Percentiles rank a stretch among this genome's conserved stretches.
These are phyloP conservation scores for Diuraphis noxia DNA, from an alignment of 1,140 invertebrate species.

Conservation along the genomic window DNA sequence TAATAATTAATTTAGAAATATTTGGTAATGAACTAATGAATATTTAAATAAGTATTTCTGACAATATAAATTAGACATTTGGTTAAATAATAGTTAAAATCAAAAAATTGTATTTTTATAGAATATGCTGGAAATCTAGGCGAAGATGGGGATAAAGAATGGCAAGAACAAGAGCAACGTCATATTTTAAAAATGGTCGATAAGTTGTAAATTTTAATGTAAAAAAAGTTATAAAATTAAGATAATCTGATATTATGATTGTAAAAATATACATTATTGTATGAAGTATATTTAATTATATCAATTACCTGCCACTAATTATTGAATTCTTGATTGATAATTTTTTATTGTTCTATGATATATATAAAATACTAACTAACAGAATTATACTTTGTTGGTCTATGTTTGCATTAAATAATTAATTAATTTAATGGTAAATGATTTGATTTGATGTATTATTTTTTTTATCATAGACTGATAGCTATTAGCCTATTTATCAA, in stretches of 20 bases:
- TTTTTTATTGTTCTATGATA: not conserved
- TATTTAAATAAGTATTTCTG: too few species aligned
- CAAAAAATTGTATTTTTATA: constrained; percentile 61
- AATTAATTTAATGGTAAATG: too few species aligned
- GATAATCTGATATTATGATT: not conserved
- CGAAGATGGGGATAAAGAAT: constrained; percentile 80
- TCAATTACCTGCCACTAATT: not conserved
- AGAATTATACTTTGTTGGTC: not conserved
- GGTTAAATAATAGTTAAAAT: not conserved
- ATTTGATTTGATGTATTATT: too few species aligned
- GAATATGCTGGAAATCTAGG: constrained; percentile 95
- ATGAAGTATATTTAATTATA: not conserved
- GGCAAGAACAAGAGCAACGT: constrained; percentile 85
- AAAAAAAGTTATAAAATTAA: not conserved
- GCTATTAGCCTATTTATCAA: too few species aligned
- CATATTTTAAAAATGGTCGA: constrained; percentile 90
- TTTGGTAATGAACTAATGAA: too few species aligned
- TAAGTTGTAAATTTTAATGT: constrained; percentile 74
- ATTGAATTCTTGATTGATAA: not conserved
- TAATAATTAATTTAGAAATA: not conserved
- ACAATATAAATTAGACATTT: too few species aligned
- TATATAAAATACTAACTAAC: not conserved
- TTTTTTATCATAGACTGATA: too few species aligned
- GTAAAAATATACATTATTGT: not conserved
- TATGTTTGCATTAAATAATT: not conserved